Base-by-base conservation (phyloP, 2,888 invertebrate genomes). In the Caenorhabditis drosophilae region DNA sequence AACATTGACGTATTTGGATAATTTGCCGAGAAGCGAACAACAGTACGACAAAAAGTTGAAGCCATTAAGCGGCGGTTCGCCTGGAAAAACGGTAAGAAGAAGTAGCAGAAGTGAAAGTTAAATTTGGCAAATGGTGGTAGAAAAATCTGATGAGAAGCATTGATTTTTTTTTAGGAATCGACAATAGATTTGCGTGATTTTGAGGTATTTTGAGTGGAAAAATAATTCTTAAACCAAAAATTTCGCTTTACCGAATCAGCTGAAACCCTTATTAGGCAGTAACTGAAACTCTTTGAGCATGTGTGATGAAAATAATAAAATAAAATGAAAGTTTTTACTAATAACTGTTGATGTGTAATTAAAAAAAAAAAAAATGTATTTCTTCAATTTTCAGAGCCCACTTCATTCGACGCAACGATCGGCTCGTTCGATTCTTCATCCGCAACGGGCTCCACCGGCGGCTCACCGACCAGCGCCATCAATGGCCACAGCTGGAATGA, bases 1-100 rank as follows among this genome's bases (percentile, higher is more conserved):
- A 6, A 74, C 75, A 15, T 60, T 82, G 22, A 64, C 73, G 26
- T 82, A 80, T 61, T 58, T 82, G 52, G 74, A 69, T 27, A 67
- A 67, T 42, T 20, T 73, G 35, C 67, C 71, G 35, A 73, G 69
- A 42, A 59, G 57, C 16, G 67, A 71, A 22, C 56, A 69, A 38
- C 48, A 42, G 15, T 73, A 73, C 34, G 73, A 73, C 45, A 68
- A 73, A 49, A 67, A 64, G 36, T 45, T 71, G 26, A 46, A 56
- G 7, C 73, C 70, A 40, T 12, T 48, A 0, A 48, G 40, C 12
- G 57, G 35, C 9, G 31, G 42, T 0, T 41, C 45, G 4, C 45
- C 51, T 3, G 34, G 41, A 0, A 49, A 47, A 12, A 54, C 61
- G 41, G 64, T 66, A 11, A 38, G 66, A n/a, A n/a, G n/a, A n/a